Evolutionary conservation across 2,888 invertebrate genomes (phyloP), one percentile per base, ranked within the genome.

Genomic region (Nowickia ferox): DNA sequence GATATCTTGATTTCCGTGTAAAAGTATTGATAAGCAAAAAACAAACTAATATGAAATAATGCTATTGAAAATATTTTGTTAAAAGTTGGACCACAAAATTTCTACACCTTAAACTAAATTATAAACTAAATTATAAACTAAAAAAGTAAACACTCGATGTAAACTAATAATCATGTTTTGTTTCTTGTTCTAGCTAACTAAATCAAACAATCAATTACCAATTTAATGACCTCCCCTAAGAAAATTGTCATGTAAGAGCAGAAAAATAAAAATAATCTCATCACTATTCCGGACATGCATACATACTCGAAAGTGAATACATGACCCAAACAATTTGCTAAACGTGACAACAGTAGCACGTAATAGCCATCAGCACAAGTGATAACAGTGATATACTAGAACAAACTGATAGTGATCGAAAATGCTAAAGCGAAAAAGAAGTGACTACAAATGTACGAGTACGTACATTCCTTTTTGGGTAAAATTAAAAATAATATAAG

Each of bases 161-260:
- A 40, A 40, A 17, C 63, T n/a, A 8, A 22, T 1, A 46, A 61
- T 22, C 71, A 71, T 44, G 44, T 55, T 19, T 30, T 68, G 59
- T 38, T 30, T 15, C 13, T 10, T 40, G 1, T 4, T 6, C 38
- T 3, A 8, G 44, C 15, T 30, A 38, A 30, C 17, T 42, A 17
- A 51, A 40, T 69, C 19, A 69, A 81, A 69, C 74, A 74, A 85
- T 81, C 48, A 81, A 85, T 69, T 85, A 85, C 69, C 55, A 66
- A 81, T 42, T 85, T 85, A 68, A 85, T 51, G 77, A 81, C 81
- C 84, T 78, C 63, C 81, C 81, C 53, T 63, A 55, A 77, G 74
- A 11, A 48, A 72, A 57, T 9, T 46, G 53, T 76, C n/a, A 22
- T 30, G 22, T n/a, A 44, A 65, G 13, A 51, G 59, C 9, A 46